A percentile compares a stretch with the other conserved stretches of the same genome.
These are phyloP conservation scores for Bombus fervidus DNA, from an alignment of 1,140 invertebrate species.

Conservation along the genomic window DNA sequence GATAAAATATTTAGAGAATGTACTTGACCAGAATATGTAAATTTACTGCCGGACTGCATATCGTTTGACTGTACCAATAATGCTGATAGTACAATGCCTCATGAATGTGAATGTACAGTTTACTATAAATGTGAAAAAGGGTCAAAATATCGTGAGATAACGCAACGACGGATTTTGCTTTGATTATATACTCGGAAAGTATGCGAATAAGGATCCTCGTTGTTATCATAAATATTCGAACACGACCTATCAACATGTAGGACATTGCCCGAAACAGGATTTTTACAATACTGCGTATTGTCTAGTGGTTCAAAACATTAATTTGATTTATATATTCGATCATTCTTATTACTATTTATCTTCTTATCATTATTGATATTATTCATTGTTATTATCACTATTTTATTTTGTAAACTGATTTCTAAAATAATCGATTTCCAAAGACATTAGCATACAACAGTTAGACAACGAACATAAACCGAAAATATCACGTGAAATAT, in stretches of 20 bases:
- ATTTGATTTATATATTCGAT: neutral
- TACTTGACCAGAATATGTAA: neutral
- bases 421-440: neutral
- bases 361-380: too few relatives aligned
- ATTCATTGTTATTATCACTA: neutral
- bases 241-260: too few relatives aligned
- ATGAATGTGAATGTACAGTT: neutral
- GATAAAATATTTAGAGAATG: neutral
- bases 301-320: neutral
- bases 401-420: neutral
- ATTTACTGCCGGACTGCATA: neutral
- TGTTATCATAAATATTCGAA: neutral
- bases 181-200: neutral
- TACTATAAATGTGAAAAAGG: neutral
- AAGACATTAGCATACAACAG: neutral
- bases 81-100: too few relatives aligned
- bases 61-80: neutral
- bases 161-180: neutral
- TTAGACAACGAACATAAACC: neutral
- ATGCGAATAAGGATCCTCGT: too few relatives aligned
- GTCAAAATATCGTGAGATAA: neutral
- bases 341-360: too few relatives aligned
- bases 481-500: neutral
- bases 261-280: neutral
- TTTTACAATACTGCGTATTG: neutral